phyloP scores from a whole-genome alignment of 1,140 invertebrate species.

The Sycophaga agraensis region DNA sequence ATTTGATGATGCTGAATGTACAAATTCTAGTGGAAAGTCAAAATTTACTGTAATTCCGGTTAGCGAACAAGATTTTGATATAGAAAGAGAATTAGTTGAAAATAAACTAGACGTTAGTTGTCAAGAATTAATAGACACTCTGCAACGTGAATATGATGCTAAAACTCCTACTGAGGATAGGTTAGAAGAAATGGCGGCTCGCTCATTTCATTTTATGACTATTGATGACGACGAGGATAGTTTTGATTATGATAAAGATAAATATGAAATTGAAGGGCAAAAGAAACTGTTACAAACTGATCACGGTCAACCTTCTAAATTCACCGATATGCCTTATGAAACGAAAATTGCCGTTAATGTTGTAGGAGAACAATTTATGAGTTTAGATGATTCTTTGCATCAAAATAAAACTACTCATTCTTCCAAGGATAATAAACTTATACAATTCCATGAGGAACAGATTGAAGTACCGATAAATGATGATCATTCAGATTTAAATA shows the following conservation, averaged over 20 bases:
- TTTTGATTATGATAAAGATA: constrained; percentile 18
- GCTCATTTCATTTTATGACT: constrained; percentile 20
- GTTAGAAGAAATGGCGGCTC: constrained; percentile 25
- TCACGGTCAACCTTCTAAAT: background rate
- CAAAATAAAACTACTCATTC: background rate
- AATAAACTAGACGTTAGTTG: constrained; percentile 51
- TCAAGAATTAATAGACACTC: constrained; percentile 50
- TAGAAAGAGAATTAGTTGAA: constrained; percentile 51
- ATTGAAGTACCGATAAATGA: no score
- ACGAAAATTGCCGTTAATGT: constrained; percentile 24
- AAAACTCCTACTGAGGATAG: constrained; percentile 48
- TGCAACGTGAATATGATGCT: constrained; percentile 50
- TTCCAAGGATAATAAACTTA: background rate
- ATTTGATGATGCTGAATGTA: constrained; percentile 12
- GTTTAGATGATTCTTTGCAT: constrained; percentile 5
- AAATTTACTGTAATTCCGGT: constrained; percentile 46
- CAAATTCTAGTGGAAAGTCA: background rate
- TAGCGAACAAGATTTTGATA: constrained; percentile 46
- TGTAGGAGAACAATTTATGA: constrained; percentile 21
- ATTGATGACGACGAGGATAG: constrained; percentile 9
- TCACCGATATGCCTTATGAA: background rate
- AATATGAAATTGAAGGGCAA: background rate
- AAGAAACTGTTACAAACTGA: background rate
- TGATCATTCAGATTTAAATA: no score
- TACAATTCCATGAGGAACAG: constrained; percentile 16